These are phyloP conservation scores for Acrocephalus kingi DNA, from an alignment of 2,113 vertebrate species.

Conservation along the genomic window DNA sequence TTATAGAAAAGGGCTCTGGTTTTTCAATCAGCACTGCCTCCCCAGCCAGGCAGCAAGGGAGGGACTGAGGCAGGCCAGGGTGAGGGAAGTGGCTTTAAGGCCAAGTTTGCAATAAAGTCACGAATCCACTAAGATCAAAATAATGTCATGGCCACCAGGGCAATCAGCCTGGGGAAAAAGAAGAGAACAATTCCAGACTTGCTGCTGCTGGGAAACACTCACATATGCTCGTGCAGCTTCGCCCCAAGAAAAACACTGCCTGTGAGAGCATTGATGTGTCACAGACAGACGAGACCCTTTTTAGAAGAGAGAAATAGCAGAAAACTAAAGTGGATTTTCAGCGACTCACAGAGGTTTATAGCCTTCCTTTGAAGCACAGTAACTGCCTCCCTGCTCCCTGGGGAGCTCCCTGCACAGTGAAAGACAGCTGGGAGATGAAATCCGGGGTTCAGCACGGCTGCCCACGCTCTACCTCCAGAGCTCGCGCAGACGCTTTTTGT, in stretches of 20 bases:
- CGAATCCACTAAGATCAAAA: not conserved
- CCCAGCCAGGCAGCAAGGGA: not conserved
- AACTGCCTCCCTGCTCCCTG: not conserved
- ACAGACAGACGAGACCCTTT: not conserved
- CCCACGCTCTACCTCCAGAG: not conserved
- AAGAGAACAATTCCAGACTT: not conserved
- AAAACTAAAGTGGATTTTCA: not conserved
- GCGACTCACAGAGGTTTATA: not conserved
- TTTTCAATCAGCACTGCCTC: not conserved
- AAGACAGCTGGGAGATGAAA: conserved; percentile 23
- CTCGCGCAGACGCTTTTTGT: not conserved
- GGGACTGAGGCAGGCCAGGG: not conserved
- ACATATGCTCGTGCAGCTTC: rapidly evolving
- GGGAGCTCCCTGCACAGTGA: not conserved
- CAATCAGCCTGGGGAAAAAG: not conserved
- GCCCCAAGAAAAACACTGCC: not conserved
- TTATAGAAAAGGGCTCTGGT: not conserved
- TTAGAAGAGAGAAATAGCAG: not conserved
- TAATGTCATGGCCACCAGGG: not conserved
- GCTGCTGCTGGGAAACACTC: not conserved
- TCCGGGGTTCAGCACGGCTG: not conserved
- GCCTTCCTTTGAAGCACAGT: not conserved
- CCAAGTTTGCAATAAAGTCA: not conserved
- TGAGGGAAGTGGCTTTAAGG: not conserved
- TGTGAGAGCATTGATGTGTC: not conserved